Evolutionary conservation across 2,888 invertebrate species (phyloP).

Genomic region (Pheosia tremula): DNA sequence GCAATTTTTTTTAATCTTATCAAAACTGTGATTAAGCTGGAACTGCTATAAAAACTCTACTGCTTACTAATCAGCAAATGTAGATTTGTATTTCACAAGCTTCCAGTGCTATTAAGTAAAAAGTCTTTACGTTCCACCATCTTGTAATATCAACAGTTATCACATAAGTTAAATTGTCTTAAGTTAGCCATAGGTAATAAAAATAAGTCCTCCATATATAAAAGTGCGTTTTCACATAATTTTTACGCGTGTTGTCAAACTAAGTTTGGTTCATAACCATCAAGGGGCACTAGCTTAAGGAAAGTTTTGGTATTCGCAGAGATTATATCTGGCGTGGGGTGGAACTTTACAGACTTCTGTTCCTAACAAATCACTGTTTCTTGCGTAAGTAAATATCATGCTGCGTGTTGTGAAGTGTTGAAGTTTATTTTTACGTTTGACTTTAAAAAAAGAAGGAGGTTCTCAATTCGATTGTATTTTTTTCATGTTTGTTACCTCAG

Average conservation of each 20-base stretch:
- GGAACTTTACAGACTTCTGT: constrained; percentile 26
- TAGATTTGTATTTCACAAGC: too few species aligned
- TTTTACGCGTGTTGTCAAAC: constrained; percentile 43
- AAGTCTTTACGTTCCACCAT: too few species aligned
- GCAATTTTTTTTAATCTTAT: too few species aligned
- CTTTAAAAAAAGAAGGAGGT: too few species aligned
- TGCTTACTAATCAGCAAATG: too few species aligned
- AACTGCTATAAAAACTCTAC: too few species aligned
- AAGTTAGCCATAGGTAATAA: not conserved
- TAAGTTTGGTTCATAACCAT: constrained; percentile 52
- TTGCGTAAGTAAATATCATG: constrained; percentile 26
- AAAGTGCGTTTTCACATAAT: constrained; percentile 34
- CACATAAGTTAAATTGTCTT: not conserved
- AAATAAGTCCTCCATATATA: constrained; percentile 13
- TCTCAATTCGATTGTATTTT: too few species aligned
- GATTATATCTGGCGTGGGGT: constrained; percentile 33
- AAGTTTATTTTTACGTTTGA: not conserved
- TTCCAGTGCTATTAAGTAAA: too few species aligned
- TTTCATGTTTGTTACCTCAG: too few species aligned
- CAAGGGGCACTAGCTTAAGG: constrained; percentile 37
- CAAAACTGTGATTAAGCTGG: too few species aligned
- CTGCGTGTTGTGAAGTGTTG: not conserved
- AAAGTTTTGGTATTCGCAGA: constrained; percentile 41
- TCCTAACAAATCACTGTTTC: constrained; percentile 29
- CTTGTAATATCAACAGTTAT: too few species aligned